These are phyloP conservation scores for Acrobasis consociella DNA, from an alignment of 2,888 invertebrate genomes.

Conservation along the genomic window DNA sequence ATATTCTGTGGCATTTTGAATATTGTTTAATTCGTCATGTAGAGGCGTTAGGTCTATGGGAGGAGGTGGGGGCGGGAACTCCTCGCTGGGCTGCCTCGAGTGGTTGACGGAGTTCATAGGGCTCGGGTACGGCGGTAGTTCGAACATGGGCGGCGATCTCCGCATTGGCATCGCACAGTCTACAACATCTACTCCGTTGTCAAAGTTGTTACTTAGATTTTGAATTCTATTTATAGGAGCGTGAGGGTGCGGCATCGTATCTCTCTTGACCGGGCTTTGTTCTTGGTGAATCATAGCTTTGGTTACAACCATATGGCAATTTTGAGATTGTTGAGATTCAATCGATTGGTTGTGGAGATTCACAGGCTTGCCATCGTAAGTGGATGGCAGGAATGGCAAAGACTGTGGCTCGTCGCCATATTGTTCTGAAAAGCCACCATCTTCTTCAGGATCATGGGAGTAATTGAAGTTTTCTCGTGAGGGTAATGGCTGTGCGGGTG, in stretches of 20 bases:
- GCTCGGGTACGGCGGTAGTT: constrained; percentile 91
- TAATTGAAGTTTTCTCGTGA: constrained; percentile 47
- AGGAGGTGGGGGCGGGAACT: constrained; percentile 94
- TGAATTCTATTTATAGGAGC: constrained; percentile 63
- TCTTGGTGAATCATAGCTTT: constrained; percentile 94
- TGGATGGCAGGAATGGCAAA: constrained; percentile 83
- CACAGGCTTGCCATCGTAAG: constrained; percentile 73
- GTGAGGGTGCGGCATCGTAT: constrained; percentile 51
- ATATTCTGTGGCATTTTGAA: constrained; percentile 54
- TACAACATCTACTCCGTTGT: constrained; percentile 84
- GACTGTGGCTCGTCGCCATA: constrained; percentile 84
- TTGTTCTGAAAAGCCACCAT: constrained; percentile 78
- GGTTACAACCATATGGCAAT: constrained; percentile 89
- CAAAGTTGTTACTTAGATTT: constrained; percentile 67
- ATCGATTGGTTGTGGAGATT: constrained; percentile 68
- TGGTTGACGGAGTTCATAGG: constrained; percentile 90
- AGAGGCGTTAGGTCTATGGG: constrained; percentile 87
- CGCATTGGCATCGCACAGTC: constrained; percentile 80
- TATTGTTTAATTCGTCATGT: constrained; percentile 83
- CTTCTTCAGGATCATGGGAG: constrained; percentile 66
- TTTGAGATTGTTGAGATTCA: constrained; percentile 68
- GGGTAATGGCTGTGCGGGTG: constrained; percentile 69
- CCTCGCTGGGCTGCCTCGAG: constrained; percentile 93
- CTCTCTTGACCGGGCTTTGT: constrained; percentile 86
- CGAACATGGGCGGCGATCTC: constrained; percentile 75